Base-by-base conservation (phyloP, 2,113 vertebrate species). In the Engraulis encrasicolus region DNA sequence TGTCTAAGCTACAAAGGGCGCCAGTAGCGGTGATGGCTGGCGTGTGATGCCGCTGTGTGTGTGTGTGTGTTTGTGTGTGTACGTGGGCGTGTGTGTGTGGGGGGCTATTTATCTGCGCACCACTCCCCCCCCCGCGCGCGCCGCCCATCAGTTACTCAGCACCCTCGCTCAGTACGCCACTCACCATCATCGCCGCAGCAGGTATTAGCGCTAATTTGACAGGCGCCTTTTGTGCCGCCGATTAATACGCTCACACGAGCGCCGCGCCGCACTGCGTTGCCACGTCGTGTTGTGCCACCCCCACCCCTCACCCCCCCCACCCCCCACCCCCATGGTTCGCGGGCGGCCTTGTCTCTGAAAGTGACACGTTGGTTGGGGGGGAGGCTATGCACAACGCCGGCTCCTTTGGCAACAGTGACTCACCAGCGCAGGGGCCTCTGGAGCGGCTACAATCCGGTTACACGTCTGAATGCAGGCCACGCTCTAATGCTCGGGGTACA, bases 371-470 rank as follows among this genome's bases (percentile, higher is more conserved):
- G 74, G 74, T 83, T 19, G 54, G 77, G 91, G 52, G 79, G 84
- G 58, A 49, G 37, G 23, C 82, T 80, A 85, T 78, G 84, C 85
- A 86, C 81, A 87, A n/a, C 54, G 20, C 20, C 4, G 54, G n/a
- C 54, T 23, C 11, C n/a, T 61, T 23, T 1, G n/a, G 54, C 54
- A 61, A 61, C 81, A 87, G 79, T 81, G 71, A 86, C 88, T 86
- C 83, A n/a, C n/a, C n/a, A n/a, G n/a, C n/a, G 85, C 86, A 90
- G 77, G 81, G 54, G 6, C 83, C 85, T 85, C 82, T 90, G 79
- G 88, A 86, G 89, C 83, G 80, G 58, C 86, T 45, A 84, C 84
- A 92, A 93, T 92, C 91, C 87, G 36, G 86, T 93, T 93, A 92
- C 54, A 61, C n/a, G n/a, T 61, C 6, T 23, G n/a, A 23, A 61